Evolutionary conservation across 2,888 invertebrate species (phyloP).

Genomic region (Laspeyria flexula): DNA sequence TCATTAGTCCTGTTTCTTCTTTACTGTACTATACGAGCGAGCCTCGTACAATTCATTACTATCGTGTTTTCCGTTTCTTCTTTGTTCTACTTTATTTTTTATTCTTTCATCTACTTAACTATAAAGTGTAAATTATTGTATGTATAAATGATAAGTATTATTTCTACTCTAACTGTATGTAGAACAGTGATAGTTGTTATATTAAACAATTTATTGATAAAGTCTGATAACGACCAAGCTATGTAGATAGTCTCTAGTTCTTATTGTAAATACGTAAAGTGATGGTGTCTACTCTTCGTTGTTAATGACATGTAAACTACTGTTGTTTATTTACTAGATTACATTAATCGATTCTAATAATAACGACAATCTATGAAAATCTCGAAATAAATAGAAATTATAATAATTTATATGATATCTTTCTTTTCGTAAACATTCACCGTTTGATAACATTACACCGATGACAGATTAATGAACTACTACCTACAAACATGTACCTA

Average conservation of each 20-base stretch:
- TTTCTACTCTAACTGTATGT: conserved; percentile 48
- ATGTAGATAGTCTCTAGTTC: conserved; percentile 73
- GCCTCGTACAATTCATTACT: conserved; percentile 56
- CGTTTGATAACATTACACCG: background rate
- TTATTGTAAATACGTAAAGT: conserved; percentile 74
- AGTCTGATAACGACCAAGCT: conserved; percentile 85
- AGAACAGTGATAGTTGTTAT: conserved; percentile 63
- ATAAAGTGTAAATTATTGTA: conserved; percentile 57
- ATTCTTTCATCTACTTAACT: conserved; percentile 30
- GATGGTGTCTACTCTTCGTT: conserved; percentile 72
- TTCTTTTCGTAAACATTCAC: conserved; percentile 50
- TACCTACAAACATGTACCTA: no score
- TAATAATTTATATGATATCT: conserved; percentile 53
- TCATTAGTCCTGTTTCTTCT: conserved; percentile 17
- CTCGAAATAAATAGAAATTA: conserved; percentile 78
- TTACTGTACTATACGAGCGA: conserved; percentile 22
- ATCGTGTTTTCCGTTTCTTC: conserved; percentile 25
- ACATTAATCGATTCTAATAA: conserved; percentile 60
- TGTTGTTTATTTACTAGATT: conserved; percentile 78
- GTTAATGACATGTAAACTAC: conserved; percentile 69
- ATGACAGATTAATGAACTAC: background rate
- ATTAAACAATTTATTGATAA: conserved; percentile 64
- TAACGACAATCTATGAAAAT: conserved; percentile 67
- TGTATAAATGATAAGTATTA: conserved; percentile 37
- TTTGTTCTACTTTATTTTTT: conserved; percentile 1